phyloP scores from a whole-genome alignment of 2,113 vertebrate species.

The Morone saxatilis region DNA sequence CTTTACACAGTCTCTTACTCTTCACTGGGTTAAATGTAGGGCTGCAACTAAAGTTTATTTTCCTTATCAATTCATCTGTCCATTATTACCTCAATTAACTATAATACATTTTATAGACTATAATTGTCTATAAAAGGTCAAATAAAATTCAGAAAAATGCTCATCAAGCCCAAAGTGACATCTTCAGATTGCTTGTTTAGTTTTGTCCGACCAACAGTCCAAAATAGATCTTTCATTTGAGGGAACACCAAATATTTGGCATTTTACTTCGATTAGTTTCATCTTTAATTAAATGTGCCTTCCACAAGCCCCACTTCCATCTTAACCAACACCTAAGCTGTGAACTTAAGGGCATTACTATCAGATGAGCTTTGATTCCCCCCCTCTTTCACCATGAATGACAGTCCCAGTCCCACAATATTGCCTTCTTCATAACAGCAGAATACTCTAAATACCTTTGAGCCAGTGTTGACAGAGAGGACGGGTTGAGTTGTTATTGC shows the following conservation, averaged over 20 bases:
- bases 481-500: neutral
- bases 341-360: neutral
- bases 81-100: neutral
- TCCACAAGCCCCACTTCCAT: neutral
- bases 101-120: neutral
- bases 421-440: constrained; percentile 47
- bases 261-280: neutral
- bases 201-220: neutral
- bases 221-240: neutral
- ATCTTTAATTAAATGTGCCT: neutral
- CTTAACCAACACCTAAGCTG: neutral
- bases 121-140: neutral
- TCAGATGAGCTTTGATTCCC: neutral
- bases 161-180: neutral
- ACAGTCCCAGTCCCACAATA: constrained; percentile 19
- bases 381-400: neutral
- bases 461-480: constrained; percentile 14
- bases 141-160: neutral
- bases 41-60: neutral
- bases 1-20: neutral
- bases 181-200: neutral
- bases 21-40: too few species aligned
- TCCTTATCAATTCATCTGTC: neutral
- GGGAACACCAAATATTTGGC: too few species aligned
- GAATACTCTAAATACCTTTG: constrained; percentile 37